Percentiles rank a stretch among this genome's conserved stretches.
These are phyloP conservation scores for Terrapene triunguis DNA, from an alignment of 2,113 vertebrate genomes.

Conservation along the genomic window DNA sequence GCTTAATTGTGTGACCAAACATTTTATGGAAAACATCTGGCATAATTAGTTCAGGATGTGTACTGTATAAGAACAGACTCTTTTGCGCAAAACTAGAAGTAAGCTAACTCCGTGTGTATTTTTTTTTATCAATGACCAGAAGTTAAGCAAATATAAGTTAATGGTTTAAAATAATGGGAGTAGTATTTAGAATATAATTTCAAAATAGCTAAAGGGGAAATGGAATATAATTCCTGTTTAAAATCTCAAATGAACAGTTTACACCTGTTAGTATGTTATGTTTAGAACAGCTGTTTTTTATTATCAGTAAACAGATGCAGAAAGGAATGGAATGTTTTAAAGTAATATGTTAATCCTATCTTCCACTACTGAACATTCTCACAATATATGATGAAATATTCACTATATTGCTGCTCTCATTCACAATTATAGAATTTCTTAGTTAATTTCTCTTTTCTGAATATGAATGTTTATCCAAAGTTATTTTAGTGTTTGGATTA, in stretches of 20 bases:
- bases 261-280: conserved; percentile 85
- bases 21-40: conserved; percentile 86
- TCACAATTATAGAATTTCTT: conserved; percentile 69
- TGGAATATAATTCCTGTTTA: conserved; percentile 77
- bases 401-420: conserved; percentile 78
- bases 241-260: conserved; percentile 80
- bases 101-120: conserved; percentile 73
- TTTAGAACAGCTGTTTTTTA: conserved; percentile 87
- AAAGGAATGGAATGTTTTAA: conserved; percentile 87
- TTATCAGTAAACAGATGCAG: conserved; percentile 89
- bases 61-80: conserved; percentile 77
- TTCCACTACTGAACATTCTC: conserved; percentile 83
- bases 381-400: conserved; percentile 81
- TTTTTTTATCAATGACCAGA: conserved; percentile 69
- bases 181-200: conserved; percentile 74
- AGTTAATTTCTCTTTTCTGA: conserved; percentile 53
- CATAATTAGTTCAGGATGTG: conserved; percentile 83
- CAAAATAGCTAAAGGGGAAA: conserved; percentile 77
- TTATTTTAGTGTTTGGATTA: background rate
- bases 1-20: conserved; percentile 81
- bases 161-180: conserved; percentile 76
- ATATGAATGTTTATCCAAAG: conserved; percentile 1
- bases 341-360: conserved; percentile 85
- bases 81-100: conserved; percentile 72
- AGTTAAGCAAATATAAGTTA: conserved; percentile 74